A percentile compares a stretch with the other conserved stretches of the same genome.
Conservation (phyloP, 2,888 invertebrate genomes). For the Lycia hirtaria region DNA sequence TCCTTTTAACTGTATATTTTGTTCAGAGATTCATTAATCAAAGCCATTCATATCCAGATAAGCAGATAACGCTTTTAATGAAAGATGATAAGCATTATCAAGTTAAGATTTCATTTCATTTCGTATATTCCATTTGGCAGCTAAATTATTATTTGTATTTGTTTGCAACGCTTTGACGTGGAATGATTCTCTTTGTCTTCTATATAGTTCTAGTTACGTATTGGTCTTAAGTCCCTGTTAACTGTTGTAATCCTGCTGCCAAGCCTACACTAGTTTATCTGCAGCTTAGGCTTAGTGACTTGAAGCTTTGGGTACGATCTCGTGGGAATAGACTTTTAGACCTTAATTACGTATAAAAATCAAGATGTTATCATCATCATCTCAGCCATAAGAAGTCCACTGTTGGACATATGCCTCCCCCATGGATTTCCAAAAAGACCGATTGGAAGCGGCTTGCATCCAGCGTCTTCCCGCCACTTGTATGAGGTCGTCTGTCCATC, state of each 20-base stretch:
- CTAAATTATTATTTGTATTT: constrained; percentile 55
- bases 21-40: constrained; percentile 28
- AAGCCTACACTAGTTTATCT: constrained; percentile 24
- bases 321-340: constrained; percentile 12
- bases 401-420: no score
- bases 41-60: constrained; percentile 19
- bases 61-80: constrained; percentile 20
- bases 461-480: no score
- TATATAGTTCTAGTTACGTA: constrained; percentile 43
- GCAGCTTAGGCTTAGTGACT: constrained; percentile 16
- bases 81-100: constrained; percentile 22
- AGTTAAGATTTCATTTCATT: no score
- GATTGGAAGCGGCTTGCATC: no score
- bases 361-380: no score
- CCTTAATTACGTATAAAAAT: not conserved
- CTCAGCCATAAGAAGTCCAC: no score
- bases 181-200: constrained; percentile 56
- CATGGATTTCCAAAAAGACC: no score
- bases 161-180: constrained; percentile 65
- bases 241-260: constrained; percentile 59
- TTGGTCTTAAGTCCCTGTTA: constrained; percentile 60
- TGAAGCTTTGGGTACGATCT: constrained; percentile 8
- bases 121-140: constrained; percentile 50
- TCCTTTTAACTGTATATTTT: constrained; percentile 15
- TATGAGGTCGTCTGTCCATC: no score